These are phyloP conservation scores for Percopsis transmontana DNA, from an alignment of 2,113 vertebrate genomes.

Conservation along the genomic window DNA sequence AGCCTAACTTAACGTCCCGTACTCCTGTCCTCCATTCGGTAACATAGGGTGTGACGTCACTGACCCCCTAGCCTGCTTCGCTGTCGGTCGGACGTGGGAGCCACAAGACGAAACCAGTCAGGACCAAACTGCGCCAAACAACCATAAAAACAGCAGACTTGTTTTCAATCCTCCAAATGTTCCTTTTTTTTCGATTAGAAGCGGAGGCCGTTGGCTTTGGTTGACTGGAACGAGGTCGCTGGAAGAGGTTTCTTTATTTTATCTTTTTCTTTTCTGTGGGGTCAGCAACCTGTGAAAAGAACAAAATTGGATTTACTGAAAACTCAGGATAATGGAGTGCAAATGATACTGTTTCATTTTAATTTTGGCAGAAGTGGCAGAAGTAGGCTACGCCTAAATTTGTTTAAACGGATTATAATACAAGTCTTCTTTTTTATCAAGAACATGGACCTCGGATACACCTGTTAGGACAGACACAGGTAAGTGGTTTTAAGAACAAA, in stretches of 20 bases:
- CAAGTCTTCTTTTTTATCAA: neutral
- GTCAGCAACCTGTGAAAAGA: constrained; percentile 67
- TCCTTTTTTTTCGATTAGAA: constrained; percentile 30
- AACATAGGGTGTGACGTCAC: constrained; percentile 59
- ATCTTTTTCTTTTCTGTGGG: constrained; percentile 16
- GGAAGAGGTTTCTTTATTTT: constrained; percentile 5
- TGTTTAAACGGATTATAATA: neutral
- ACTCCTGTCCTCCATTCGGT: constrained; percentile 24
- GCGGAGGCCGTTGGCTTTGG: constrained; percentile 55
- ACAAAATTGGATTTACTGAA: constrained; percentile 35
- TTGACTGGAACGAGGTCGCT: constrained; percentile 32
- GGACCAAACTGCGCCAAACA: neutral
- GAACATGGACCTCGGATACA: constrained; percentile 9
- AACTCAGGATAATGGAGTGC: constrained; percentile 31
- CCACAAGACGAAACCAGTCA: neutral
- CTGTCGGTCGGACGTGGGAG: constrained; percentile 23
- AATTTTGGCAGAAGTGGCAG: neutral
- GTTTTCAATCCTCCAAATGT: constrained; percentile 46
- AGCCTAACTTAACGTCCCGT: no score
- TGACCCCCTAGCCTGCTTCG: constrained; percentile 29
- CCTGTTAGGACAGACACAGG: constrained; percentile 51
- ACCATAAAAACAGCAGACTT: constrained; percentile 6
- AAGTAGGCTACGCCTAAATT: neutral
- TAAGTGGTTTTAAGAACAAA: constrained; percentile 36
- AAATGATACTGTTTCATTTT: neutral